phyloP scores from a whole-genome alignment of 1,140 invertebrate genomes.

The Atta texana region DNA sequence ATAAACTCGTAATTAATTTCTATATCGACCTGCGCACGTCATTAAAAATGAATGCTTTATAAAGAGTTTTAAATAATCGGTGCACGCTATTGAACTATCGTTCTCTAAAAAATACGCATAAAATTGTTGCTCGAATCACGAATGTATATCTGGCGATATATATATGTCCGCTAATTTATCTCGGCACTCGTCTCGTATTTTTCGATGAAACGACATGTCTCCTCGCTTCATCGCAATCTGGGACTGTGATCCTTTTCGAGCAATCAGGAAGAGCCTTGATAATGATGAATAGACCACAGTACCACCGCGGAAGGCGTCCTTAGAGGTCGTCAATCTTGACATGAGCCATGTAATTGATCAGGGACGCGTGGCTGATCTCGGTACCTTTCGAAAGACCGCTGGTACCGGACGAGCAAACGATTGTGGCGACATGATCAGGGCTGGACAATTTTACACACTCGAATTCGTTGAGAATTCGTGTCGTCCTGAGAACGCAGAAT shows the following conservation, averaged over 20 bases:
- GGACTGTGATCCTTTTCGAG: conserved; percentile 23
- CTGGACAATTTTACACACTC: conserved; percentile 58
- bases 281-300: conserved; percentile 40
- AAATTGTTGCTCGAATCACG: conserved; percentile 6
- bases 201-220: conserved; percentile 36
- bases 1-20: conserved; percentile 32
- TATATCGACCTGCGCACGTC: not conserved
- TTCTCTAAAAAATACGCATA: not conserved
- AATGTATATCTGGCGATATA: not conserved
- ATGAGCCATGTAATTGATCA: conserved; percentile 60
- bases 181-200: conserved; percentile 18
- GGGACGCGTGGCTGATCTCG: conserved; percentile 44
- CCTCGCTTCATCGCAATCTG: conserved; percentile 29
- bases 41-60: conserved; percentile 13
- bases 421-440: conserved; percentile 74
- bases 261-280: conserved; percentile 50
- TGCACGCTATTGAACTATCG: not conserved
- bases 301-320: conserved; percentile 36
- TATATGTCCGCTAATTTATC: not conserved
- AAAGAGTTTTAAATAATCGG: conserved; percentile 14
- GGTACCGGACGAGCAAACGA: conserved; percentile 80
- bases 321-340: conserved; percentile 44
- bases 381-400: conserved; percentile 80
- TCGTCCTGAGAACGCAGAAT: conserved; percentile 67
- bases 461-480: conserved; percentile 14